phyloP scores from a whole-genome alignment of 2,113 vertebrate genomes.

The Rhizomys pruinosus region DNA sequence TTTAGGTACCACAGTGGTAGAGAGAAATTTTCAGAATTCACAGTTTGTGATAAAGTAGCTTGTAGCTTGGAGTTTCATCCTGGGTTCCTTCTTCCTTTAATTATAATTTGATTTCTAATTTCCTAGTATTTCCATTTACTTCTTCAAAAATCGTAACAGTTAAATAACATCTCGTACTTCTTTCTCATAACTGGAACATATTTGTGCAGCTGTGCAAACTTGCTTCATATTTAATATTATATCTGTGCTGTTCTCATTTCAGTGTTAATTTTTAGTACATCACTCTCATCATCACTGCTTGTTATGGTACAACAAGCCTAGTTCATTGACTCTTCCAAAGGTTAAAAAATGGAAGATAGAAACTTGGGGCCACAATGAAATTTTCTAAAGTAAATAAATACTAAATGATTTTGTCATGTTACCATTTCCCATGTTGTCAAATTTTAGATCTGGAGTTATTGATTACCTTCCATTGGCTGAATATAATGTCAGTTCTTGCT shows the following conservation, averaged over 20 bases:
- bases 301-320: background rate
- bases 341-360: background rate
- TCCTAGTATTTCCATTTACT: background rate
- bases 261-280: background rate
- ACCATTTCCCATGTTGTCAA: background rate
- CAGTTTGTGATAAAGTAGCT: constrained; percentile 21
- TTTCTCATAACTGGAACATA: constrained; percentile 23
- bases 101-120: constrained; percentile 29
- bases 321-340: background rate
- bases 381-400: constrained; percentile 4
- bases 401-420: background rate
- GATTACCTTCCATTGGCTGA: background rate
- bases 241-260: constrained; percentile 17
- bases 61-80: constrained; percentile 31
- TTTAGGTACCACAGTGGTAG: background rate
- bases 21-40: background rate
- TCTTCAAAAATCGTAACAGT: background rate
- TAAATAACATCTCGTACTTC: background rate
- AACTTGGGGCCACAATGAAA: background rate
- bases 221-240: constrained; percentile 8
- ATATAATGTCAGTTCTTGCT: background rate
- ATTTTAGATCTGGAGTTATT: background rate
- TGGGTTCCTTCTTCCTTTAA: background rate
- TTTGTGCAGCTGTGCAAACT: background rate
- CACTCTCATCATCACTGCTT: background rate